These are phyloP conservation scores for Neogobius melanostomus DNA, from an alignment of 2,113 vertebrate genomes.

Conservation along the genomic window DNA sequence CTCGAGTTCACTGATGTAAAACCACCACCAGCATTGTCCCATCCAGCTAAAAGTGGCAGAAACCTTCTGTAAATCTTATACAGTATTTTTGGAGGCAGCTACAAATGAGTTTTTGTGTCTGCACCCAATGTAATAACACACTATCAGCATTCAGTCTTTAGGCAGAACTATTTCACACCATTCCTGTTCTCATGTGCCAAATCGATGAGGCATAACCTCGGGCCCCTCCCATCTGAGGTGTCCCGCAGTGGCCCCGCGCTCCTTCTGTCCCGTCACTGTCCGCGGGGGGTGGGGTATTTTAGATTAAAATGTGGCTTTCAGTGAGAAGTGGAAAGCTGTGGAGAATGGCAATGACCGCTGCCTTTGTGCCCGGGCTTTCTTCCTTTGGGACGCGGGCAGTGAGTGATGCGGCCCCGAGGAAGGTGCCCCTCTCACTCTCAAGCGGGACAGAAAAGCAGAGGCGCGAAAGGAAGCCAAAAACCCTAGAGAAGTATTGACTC, in stretches of 20 bases:
- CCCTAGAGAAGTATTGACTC: slow-evolving; percentile 66
- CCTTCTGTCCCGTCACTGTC: slow-evolving; percentile 61
- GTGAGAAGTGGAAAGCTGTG: slow-evolving; percentile 61
- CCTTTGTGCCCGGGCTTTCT: slow-evolving; percentile 62
- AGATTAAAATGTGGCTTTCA: slow-evolving; percentile 76
- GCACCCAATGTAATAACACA: neutral
- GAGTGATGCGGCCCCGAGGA: slow-evolving; percentile 73
- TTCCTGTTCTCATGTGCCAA: slow-evolving; percentile 27
- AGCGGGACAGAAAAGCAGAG: slow-evolving; percentile 59
- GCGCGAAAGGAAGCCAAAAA: slow-evolving; percentile 60
- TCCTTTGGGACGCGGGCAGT: slow-evolving; percentile 71
- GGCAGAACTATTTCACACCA: slow-evolving; percentile 43
- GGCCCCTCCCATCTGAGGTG: slow-evolving; percentile 59
- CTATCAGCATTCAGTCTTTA: neutral
- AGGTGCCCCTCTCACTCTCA: slow-evolving; percentile 67
- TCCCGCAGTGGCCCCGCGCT: slow-evolving; percentile 52
- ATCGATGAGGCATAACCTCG: slow-evolving; percentile 42
- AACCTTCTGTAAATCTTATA: too few relatives aligned
- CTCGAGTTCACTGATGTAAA: too few relatives aligned
- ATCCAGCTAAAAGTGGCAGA: too few relatives aligned
- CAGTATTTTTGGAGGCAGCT: neutral
- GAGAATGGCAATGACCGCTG: slow-evolving; percentile 76
- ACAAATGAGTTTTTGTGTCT: neutral
- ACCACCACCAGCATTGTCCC: too few relatives aligned
- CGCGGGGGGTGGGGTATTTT: slow-evolving; percentile 54